Conservation (phyloP, 2,113 vertebrate species). For the Dipodomys stephensi region DNA sequence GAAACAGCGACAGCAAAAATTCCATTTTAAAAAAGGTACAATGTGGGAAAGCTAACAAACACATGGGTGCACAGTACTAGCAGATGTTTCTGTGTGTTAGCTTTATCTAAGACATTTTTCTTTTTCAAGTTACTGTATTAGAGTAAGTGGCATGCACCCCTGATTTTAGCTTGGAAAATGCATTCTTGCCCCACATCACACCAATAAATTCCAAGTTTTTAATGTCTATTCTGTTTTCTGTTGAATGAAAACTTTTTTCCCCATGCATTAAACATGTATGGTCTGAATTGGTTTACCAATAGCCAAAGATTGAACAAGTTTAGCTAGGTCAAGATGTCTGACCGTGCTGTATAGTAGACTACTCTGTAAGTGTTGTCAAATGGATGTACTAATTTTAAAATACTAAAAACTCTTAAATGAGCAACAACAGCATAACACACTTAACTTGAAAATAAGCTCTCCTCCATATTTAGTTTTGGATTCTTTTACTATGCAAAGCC, state of each 20-base stretch:
- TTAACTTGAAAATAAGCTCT: slow-evolving; percentile 40
- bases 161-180: slow-evolving; percentile 68
- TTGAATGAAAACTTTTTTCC: slow-evolving; percentile 62
- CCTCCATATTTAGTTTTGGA: slow-evolving; percentile 27
- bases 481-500: neutral
- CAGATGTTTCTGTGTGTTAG: slow-evolving; percentile 74
- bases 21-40: slow-evolving; percentile 78
- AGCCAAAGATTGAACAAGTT: slow-evolving; percentile 24
- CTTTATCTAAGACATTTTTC: slow-evolving; percentile 66
- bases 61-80: slow-evolving; percentile 78
- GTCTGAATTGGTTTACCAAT: slow-evolving; percentile 61
- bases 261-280: slow-evolving; percentile 42
- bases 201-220: slow-evolving; percentile 67
- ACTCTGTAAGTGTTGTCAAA: slow-evolving; percentile 51
- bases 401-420: slow-evolving; percentile 59
- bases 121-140: slow-evolving; percentile 70
- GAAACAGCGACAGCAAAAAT: slow-evolving; percentile 76
- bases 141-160: slow-evolving; percentile 78
- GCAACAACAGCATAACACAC: slow-evolving; percentile 23
- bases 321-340: slow-evolving; percentile 36
- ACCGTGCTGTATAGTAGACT: neutral
- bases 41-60: slow-evolving; percentile 82
- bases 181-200: slow-evolving; percentile 76
- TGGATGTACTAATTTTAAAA: slow-evolving; percentile 69
- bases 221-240: slow-evolving; percentile 66